phyloP scores from a whole-genome alignment of 2,797 vertebrate species.

The Distichodus sexfasciatus region DNA sequence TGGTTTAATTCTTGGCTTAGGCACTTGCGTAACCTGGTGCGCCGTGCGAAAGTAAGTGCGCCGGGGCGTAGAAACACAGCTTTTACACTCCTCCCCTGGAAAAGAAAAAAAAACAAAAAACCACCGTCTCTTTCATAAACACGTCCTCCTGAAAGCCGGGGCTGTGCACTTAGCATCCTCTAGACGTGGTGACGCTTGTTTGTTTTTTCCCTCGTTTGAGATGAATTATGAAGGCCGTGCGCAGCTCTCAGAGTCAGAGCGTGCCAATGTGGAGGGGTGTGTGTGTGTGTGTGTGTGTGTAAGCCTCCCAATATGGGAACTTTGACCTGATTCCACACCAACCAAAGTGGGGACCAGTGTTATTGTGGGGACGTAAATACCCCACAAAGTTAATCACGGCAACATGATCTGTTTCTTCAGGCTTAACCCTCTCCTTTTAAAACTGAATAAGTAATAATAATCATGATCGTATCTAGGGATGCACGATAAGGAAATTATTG shows the following conservation, averaged over 20 bases:
- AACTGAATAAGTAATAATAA: too few relatives aligned
- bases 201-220: conserved; percentile 71
- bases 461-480: too few relatives aligned
- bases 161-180: conserved; percentile 55
- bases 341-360: too few relatives aligned
- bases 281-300: too few relatives aligned
- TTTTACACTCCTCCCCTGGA: neutral
- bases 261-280: conserved; percentile 48
- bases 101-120: conserved; percentile 1
- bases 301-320: too few relatives aligned
- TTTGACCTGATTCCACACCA: too few relatives aligned
- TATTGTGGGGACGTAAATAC: too few relatives aligned
- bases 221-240: conserved; percentile 72
- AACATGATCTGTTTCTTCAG: too few relatives aligned
- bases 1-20: neutral
- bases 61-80: conserved; percentile 16
- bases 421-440: too few relatives aligned
- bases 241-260: conserved; percentile 55
- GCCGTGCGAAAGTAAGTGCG: neutral
- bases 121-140: conserved; percentile 21
- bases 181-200: conserved; percentile 48
- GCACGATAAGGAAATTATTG: too few relatives aligned
- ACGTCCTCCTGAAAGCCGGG: conserved; percentile 46
- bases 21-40: neutral
- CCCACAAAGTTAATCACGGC: too few relatives aligned